Percentiles rank a stretch among this genome's conserved stretches.
Evolutionary conservation across 2,888 invertebrate genomes (phyloP).

Genomic region (Drosophila helvetica): DNA sequence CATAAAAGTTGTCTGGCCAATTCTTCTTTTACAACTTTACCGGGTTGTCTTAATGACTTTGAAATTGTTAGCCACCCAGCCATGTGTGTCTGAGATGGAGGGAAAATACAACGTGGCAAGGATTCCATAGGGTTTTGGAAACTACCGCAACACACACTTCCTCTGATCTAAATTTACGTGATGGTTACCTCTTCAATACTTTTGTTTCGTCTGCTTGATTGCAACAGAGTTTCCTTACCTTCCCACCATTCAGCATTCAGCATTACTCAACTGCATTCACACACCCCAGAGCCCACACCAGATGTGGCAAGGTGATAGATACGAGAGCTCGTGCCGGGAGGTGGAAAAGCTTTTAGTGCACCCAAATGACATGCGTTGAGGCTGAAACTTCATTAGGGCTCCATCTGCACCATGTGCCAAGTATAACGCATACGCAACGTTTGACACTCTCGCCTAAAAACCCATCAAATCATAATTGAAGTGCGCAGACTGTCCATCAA

Average conservation of each 20-base stretch:
- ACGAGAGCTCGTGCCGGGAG: not conserved
- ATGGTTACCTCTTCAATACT: constrained; percentile 19
- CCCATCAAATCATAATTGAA: constrained; percentile 62
- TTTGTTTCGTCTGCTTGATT: constrained; percentile 19
- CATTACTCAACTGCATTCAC: not conserved
- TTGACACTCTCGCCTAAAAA: constrained; percentile 38
- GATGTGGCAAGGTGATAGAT: not conserved
- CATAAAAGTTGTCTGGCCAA: constrained; percentile 27
- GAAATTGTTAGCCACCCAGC: constrained; percentile 36
- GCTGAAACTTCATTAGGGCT: constrained; percentile 42
- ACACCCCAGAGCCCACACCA: not conserved
- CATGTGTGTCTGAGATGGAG: constrained; percentile 22
- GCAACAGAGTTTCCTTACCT: constrained; percentile 42
- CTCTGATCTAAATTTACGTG: constrained; percentile 47
- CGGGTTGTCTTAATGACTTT: constrained; percentile 69
- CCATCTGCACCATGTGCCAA: constrained; percentile 21
- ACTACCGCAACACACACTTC: constrained; percentile 38
- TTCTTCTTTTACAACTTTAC: constrained; percentile 26
- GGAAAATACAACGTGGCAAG: constrained; percentile 18
- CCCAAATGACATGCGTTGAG: constrained; percentile 51
- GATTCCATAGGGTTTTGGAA: constrained; percentile 10
- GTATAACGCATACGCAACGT: constrained; percentile 46
- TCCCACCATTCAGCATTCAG: constrained; percentile 2
- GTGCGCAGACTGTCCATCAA: constrained; percentile 48
- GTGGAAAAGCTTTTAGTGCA: constrained; percentile 57